These are phyloP conservation scores for Romanogobio albipinnatus DNA, from an alignment of 2,113 vertebrate genomes.

Conservation along the genomic window DNA sequence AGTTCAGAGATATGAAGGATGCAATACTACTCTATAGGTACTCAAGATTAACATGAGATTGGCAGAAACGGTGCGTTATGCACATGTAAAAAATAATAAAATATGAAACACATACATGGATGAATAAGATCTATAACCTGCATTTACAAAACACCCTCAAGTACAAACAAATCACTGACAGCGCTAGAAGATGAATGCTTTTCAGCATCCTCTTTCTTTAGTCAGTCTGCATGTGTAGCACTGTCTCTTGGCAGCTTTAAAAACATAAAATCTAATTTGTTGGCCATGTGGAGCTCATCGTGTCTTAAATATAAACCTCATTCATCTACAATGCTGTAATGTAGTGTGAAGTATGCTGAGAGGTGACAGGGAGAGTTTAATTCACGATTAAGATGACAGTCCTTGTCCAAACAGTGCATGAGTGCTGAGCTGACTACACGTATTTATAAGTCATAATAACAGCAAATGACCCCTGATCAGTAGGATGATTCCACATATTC, in stretches of 20 bases:
- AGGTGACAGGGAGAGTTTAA: not conserved
- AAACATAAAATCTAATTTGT: constrained; percentile 25
- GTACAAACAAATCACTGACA: constrained; percentile 8
- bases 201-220: not conserved
- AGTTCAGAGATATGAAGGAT: too few relatives aligned
- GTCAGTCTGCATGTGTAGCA: not conserved
- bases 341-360: not conserved
- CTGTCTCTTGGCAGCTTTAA: constrained; percentile 6
- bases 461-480: constrained; percentile 24
- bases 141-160: not conserved
- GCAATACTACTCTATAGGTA: too few relatives aligned
- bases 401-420: constrained; percentile 7
- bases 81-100: not conserved
- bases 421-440: constrained; percentile 10
- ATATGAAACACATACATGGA: not conserved
- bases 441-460: constrained; percentile 8
- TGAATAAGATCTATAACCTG: not conserved
- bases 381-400: not conserved
- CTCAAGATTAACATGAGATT: too few relatives aligned
- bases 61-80: too few relatives aligned
- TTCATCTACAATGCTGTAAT: not conserved
- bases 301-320: not conserved
- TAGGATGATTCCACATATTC: not conserved
- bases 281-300: not conserved
- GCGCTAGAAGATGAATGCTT: not conserved